Evolutionary conservation across 2,888 invertebrate genomes (phyloP), one percentile per base, ranked within the genome.

Genomic region (Trissoscelio sp.): DNA sequence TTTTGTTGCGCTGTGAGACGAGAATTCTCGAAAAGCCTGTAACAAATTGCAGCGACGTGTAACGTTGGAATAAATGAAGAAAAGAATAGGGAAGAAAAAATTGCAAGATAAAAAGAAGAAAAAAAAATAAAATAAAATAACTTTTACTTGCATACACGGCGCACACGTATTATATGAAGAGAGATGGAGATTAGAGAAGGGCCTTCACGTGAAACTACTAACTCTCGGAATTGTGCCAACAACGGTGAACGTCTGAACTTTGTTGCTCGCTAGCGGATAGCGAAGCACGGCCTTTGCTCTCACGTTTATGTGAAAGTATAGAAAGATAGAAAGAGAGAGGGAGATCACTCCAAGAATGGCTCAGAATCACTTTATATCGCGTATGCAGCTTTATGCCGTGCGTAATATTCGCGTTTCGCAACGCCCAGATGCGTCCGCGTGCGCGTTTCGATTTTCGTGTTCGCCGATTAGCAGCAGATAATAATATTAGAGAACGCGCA

Each of bases 161-260:
- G 57, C 53, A 64, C 37, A 75, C 55, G 79, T 66, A 79, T 78
- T 82, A 79, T 82, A 82, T 79, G 72, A 79, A 58, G 67, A 82
- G 82, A 75, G 77, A 79, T 79, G 73, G 82, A 77, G 73, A 79
- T 77, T 79, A 79, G 77, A 82, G 79, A 77, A 79, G 79, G 79
- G 82, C 82, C 79, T 79, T 82, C 82, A 79, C 82, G 79, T 82
- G 79, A 82, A 82, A 82, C 79, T 77, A 79, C 79, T 69, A 73
- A 79, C 77, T 82, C 82, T 82, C 82, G 79, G 82, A 82, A 82
- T 82, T 79, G 79, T 82, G 82, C 82, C 82, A 82, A 73, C 79
- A 82, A 82, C 82, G 82, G 82, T 82, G 82, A 82, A 82, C 82
- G 82, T 82, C 82, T 82, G 82, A 82, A 82, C 82, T 82, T 82